Evolutionary conservation across 1,140 invertebrate genomes (phyloP).

Genomic region (Drosophila oshimai): DNA sequence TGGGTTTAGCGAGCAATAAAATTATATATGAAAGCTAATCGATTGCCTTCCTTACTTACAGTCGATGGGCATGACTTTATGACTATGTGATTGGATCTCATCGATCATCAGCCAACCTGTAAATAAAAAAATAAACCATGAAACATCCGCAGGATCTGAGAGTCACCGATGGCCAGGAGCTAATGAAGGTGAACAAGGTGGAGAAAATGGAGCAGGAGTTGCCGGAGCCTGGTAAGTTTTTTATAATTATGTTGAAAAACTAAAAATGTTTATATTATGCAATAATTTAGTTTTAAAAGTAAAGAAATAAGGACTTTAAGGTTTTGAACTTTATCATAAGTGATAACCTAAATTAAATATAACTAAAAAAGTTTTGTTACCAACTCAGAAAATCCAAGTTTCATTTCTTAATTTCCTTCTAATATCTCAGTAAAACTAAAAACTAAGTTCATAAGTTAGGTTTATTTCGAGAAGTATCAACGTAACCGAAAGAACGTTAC

Average conservation of each 20-base stretch:
- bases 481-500: no score
- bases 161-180: conserved; percentile 54
- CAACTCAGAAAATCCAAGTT: no score
- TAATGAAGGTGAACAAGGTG: conserved; percentile 68
- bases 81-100: conserved; percentile 40
- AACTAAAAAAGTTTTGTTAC: no score
- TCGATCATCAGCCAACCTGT: not conserved
- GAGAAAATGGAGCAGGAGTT: conserved; percentile 68
- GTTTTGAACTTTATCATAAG: no score
- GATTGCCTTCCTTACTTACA: conserved; percentile 42
- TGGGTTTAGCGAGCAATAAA: conserved; percentile 2
- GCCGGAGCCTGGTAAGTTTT: conserved; percentile 49
- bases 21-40: conserved; percentile 51
- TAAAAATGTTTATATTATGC: no score
- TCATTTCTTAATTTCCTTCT: not conserved
- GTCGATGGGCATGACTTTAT: conserved; percentile 32
- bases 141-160: conserved; percentile 68
- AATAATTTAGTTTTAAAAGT: no score
- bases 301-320: no score
- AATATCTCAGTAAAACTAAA: no score
- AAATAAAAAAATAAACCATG: conserved; percentile 34
- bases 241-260: not conserved
- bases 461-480: no score
- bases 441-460: no score
- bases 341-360: no score